Evolutionary conservation across 2,888 invertebrate species (phyloP), one percentile per base, ranked within the genome.

Genomic region (Calameuta filiformis): DNA sequence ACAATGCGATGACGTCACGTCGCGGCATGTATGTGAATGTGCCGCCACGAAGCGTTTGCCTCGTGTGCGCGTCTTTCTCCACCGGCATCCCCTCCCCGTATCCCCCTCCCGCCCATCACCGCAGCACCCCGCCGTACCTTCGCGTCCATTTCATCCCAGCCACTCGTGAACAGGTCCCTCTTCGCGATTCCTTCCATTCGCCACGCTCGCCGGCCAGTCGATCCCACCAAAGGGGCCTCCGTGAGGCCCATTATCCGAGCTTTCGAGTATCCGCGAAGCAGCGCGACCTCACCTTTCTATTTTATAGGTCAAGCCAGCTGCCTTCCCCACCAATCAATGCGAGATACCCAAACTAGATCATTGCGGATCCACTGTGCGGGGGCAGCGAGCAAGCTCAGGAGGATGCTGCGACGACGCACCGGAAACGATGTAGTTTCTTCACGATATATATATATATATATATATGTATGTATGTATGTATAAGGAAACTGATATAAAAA

Each of bases 1-100:
- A 91, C 91, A 91, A 91, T 91, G 91, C 90, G 88, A 88, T 90
- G 90, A 90, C 90, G 90, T 90, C 90, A 90, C 89, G 87, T 88
- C 87, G 85, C 85, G 86, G 84, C 88, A 86, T 89, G 87, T 89
- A 88, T 87, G 89, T 89, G 90, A 89, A 89, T 89, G 89, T 89
- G 89, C 89, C 84, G 86, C 79, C 82, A 82, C 83, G 83, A 86
- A 83, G 85, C 87, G 88, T 86, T 86, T 86, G 86, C 85, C 87
- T 87, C 85, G 88, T 88, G 77, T 75, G 78, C 80, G 75, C 80
- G 75, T 74, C 37, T 37, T 15, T 37, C 77, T 73, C 73, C 35
- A 6, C 76, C 35, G 35, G 35, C 11, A 33, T 35, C 11, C 35
- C 0, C 35, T 11, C 12, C 12, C 30, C 30, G 83, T 88, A 87